phyloP scores from a whole-genome alignment of 2,888 invertebrate species.

The Chelonus formosanus region DNA sequence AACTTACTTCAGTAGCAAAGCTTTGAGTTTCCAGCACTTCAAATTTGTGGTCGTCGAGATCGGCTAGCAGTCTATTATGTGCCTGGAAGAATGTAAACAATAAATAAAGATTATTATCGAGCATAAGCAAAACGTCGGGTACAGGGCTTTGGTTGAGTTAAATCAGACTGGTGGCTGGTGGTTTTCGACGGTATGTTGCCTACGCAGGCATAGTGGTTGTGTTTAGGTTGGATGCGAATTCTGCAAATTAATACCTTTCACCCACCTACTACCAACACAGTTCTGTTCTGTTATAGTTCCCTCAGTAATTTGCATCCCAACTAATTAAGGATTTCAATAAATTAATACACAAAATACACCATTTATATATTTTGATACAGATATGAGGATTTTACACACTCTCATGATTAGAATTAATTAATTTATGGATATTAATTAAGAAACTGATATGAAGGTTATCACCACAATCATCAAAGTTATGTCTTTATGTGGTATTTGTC shows the following conservation, averaged over 20 bases:
- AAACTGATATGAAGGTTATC: no score
- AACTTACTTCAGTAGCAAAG: conserved; percentile 87
- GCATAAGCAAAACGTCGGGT: not conserved
- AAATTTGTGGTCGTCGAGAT: conserved; percentile 82
- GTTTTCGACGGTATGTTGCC: conserved; percentile 16
- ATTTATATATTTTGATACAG: not conserved
- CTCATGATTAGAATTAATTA: no score
- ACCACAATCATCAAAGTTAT: no score
- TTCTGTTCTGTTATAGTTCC: conserved; percentile 2
- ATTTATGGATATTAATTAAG: no score
- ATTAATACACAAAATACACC: not conserved
- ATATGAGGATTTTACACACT: not conserved
- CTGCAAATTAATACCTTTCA: conserved; percentile 27
- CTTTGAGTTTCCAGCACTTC: conserved; percentile 89
- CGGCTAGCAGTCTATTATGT: conserved; percentile 87
- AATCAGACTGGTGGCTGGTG: conserved; percentile 13
- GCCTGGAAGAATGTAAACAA: conserved; percentile 69
- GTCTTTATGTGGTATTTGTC: no score
- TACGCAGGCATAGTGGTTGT: conserved; percentile 14
- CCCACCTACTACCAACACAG: conserved; percentile 10
- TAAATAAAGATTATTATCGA: not conserved
- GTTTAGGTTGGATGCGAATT: conserved; percentile 25
- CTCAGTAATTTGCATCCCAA: not conserved
- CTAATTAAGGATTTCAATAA: conserved; percentile 11
- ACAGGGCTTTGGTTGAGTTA: not conserved